Base-by-base conservation (phyloP, 92 coral and sea anemone genomes). In the Diadumene lineata region DNA sequence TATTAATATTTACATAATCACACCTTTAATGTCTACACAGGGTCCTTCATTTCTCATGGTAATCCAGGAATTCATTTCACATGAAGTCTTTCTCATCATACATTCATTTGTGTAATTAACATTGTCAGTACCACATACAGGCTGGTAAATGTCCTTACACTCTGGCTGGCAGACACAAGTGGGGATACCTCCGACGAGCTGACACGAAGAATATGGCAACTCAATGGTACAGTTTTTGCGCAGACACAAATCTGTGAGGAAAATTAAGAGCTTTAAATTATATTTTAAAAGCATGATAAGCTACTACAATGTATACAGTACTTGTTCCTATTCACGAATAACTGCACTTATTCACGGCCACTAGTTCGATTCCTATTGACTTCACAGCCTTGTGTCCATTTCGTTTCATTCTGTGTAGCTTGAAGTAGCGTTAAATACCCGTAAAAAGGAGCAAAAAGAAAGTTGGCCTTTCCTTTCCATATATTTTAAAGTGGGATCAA, bases 51-150 rank as follows among this genome's bases (percentile, higher is more conserved):
- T 17, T 1, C 30, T 60, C 8, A 71, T 46, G 1, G 11, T 21
- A 11, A 71, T 53, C 65, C 76, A 31, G 11, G 64, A 30, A 11
- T 26, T 71, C 15, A 65, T 30, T 23, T 31, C 44, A 24, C 76
- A 71, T 15, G 76, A 58, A 3, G 61, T 56, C 23, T 53, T 58
- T 11, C 62, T 56, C 50, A 71, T 53, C 28, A 53, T n/a, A 43
- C 76, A 55, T 11, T 55, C 64, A 19, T 56, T 56, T 11, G 43
- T 9, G 33, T 72, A 57, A 1, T 51, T 72, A 11, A 32, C 46
- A 24, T 72, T 31, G 31, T 72, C 77, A 31, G 66, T 31, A 0
- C 77, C 77, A 32, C 77, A 72, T 8, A 72, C 77, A 29, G 77
- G 77, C 24, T 62, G 34, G 31, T 62, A 15, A 26, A 28, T 21